These are phyloP conservation scores for Trogon melanurus DNA, from an alignment of 2,113 vertebrate genomes.

Conservation along the genomic window DNA sequence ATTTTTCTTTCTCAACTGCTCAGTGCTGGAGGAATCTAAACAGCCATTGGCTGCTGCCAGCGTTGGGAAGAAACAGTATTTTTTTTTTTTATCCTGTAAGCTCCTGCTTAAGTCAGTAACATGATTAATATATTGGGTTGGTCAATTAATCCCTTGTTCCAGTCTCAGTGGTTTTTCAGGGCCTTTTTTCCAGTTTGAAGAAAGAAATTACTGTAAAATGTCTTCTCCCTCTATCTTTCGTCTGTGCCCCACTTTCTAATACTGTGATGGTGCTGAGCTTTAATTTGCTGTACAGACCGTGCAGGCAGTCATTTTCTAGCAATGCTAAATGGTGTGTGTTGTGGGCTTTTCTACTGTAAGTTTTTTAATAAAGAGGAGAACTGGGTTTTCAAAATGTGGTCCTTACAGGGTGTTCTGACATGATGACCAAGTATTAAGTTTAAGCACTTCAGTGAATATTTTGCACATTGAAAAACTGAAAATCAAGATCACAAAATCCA, in stretches of 20 bases:
- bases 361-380: neutral
- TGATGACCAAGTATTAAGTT: neutral
- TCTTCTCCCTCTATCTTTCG: neutral
- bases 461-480: neutral
- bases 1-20: conserved; percentile 16
- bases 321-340: neutral
- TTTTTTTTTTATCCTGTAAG: neutral
- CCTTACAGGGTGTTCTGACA: neutral
- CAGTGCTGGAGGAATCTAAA: neutral
- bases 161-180: neutral
- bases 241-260: neutral
- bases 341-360: neutral
- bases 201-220: conserved; percentile 27
- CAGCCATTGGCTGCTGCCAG: neutral
- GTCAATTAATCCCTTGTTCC: conserved; percentile 52
- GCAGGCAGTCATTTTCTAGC: neutral
- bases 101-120: conserved; percentile 1
- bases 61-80: neutral
- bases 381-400: neutral
- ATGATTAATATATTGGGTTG: conserved; percentile 21
- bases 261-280: neutral
- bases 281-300: neutral
- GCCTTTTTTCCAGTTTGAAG: neutral
- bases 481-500: neutral
- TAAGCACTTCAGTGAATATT: neutral